Evolutionary conservation across 2,888 invertebrate species (phyloP).

Genomic region (Harpagoxenus sublaevis): DNA sequence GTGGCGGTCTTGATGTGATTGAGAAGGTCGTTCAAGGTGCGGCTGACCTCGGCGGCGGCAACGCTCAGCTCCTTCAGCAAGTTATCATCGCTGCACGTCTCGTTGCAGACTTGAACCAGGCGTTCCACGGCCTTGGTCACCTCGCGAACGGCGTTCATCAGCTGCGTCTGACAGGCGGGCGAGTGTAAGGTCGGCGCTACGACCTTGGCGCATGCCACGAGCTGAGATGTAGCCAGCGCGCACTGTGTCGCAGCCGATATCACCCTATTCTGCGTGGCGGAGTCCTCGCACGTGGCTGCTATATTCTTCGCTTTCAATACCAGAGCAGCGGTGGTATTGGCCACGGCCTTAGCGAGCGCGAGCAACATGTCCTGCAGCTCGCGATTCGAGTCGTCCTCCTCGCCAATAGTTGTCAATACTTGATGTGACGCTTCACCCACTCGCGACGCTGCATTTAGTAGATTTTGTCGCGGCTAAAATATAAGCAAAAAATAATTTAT

Average conservation of each 20-base stretch:
- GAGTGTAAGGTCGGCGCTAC: conserved; percentile 94
- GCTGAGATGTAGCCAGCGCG: conserved; percentile 98
- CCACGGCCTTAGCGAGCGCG: conserved; percentile 98
- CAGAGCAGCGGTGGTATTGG: conserved; percentile 98
- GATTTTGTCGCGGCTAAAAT: conserved; percentile 94
- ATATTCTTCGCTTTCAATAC: conserved; percentile 99
- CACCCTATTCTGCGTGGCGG: conserved; percentile 94
- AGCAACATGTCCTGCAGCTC: conserved; percentile 96
- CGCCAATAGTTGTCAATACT: conserved; percentile 96
- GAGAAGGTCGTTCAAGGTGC: conserved; percentile 95
- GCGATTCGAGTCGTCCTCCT: conserved; percentile 94
- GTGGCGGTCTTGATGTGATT: conserved; percentile 94
- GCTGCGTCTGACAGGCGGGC: conserved; percentile 95
- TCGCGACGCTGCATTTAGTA: conserved; percentile 97
- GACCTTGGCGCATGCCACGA: conserved; percentile 98
- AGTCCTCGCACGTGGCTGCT: conserved; percentile 94
- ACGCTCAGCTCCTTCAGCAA: conserved; percentile 91
- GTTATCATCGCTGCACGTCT: conserved; percentile 90
- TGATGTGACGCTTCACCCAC: conserved; percentile 99
- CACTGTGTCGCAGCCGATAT: conserved; percentile 99
- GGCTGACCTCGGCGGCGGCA: conserved; percentile 96
- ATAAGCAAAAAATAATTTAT: not conserved
- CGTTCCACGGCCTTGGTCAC: conserved; percentile 97
- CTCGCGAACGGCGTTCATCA: conserved; percentile 96
- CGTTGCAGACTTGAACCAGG: conserved; percentile 93